phyloP scores from a whole-genome alignment of 2,888 invertebrate species.

The Acheta domesticus region DNA sequence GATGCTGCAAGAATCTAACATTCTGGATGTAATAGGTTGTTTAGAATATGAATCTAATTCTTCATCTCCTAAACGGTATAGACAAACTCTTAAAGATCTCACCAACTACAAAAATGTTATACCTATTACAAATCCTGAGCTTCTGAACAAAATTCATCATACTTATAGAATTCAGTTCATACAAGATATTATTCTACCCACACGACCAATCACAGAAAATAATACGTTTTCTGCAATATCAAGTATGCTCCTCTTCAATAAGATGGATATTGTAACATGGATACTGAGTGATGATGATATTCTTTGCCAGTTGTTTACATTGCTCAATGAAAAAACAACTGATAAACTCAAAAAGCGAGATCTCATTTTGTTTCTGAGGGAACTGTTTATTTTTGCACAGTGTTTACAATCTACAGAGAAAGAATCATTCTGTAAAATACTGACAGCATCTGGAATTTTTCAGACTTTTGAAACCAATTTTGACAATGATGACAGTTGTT shows the following conservation, averaged over 20 bases:
- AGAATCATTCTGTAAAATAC: background rate
- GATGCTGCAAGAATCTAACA: background rate
- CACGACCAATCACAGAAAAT: background rate
- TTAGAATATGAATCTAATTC: background rate
- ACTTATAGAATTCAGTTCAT: background rate
- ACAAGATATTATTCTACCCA: background rate
- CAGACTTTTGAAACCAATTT: background rate
- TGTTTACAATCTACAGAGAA: background rate
- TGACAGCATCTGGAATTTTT: background rate
- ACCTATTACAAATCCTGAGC: background rate
- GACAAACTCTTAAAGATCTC: background rate
- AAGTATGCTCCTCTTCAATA: background rate
- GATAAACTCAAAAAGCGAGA: background rate
- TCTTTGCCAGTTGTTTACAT: background rate
- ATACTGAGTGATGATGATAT: background rate
- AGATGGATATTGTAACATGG: background rate
- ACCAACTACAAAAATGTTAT: background rate
- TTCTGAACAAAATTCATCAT: background rate
- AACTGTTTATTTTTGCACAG: background rate
- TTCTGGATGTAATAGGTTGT: background rate
- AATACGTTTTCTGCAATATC: background rate
- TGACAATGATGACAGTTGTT: background rate
- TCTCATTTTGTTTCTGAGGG: background rate
- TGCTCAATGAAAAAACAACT: background rate
- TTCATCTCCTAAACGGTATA: constrained; percentile 4